Evolutionary conservation across 2,113 vertebrate species (phyloP).

Genomic region (rat (Rattus norvegicus)): DNA sequence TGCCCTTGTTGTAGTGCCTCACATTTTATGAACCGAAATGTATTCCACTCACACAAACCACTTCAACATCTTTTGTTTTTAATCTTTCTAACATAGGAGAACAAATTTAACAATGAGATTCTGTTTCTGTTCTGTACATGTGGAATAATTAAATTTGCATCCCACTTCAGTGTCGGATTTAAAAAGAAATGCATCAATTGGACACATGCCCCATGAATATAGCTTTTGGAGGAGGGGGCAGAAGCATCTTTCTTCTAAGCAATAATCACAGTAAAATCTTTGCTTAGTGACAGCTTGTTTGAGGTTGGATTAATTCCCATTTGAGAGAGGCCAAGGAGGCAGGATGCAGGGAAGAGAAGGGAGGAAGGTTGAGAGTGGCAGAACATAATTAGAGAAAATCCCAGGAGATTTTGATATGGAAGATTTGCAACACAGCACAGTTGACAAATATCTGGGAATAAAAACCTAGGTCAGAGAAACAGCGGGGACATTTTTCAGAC

Average conservation of each 20-base stretch:
- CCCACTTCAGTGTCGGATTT: conserved; percentile 83
- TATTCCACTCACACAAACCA: conserved; percentile 86
- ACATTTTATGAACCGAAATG: conserved; percentile 80
- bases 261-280: conserved; percentile 86
- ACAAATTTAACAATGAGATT: conserved; percentile 90
- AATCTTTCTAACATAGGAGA: conserved; percentile 85
- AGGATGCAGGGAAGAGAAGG: conserved; percentile 34
- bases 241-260: conserved; percentile 80
- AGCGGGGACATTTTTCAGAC: neutral
- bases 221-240: conserved; percentile 78
- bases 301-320: conserved; percentile 82
- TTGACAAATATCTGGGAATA: neutral
- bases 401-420: neutral
- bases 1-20: conserved; percentile 78
- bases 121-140: conserved; percentile 87
- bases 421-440: conserved; percentile 15
- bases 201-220: conserved; percentile 85
- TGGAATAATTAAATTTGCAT: conserved; percentile 90
- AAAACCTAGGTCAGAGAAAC: neutral
- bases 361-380: conserved; percentile 21
- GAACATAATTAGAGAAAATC: conserved; percentile 74
- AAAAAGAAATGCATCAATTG: conserved; percentile 88
- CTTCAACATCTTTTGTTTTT: conserved; percentile 87
- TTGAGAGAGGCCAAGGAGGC: conserved; percentile 69
- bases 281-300: conserved; percentile 83